These are phyloP conservation scores for Notoglanidium macrostoma DNA, from an alignment of 2,797 vertebrate genomes.

Conservation along the genomic window DNA sequence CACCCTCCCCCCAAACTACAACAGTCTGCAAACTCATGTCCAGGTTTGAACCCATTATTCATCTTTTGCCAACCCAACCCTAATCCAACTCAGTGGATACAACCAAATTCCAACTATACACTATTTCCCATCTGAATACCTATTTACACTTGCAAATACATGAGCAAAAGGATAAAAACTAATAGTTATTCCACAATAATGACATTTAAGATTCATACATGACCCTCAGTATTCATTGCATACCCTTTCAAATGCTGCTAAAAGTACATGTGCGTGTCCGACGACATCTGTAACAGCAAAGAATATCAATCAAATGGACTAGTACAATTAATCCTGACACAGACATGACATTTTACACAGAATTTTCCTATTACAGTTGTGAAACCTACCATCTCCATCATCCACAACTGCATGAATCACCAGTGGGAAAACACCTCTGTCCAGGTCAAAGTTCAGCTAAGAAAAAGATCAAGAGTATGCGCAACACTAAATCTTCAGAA, in stretches of 20 bases:
- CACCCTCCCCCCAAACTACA: background rate
- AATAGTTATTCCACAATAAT: background rate
- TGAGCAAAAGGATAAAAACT: background rate
- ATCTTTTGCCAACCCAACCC: background rate
- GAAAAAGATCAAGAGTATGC: conserved; percentile 33
- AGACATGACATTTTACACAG: background rate
- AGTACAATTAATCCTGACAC: background rate
- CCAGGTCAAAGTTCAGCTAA: conserved; percentile 95
- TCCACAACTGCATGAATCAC: conserved; percentile 96
- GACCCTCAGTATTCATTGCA: conserved; percentile 43
- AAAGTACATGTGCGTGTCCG: conserved; percentile 93
- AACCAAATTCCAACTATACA: background rate
- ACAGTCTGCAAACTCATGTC: background rate
- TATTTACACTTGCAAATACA: too few relatives aligned
- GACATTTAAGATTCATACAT: background rate
- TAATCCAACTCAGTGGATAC: background rate
- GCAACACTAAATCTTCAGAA: background rate
- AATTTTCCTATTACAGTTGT: background rate
- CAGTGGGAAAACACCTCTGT: conserved; percentile 92
- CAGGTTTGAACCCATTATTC: background rate
- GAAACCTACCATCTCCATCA: conserved; percentile 89
- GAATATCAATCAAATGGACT: conserved; percentile 34
- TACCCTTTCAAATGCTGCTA: conserved; percentile 98
- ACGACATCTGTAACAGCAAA: conserved; percentile 81
- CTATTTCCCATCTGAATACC: too few relatives aligned